phyloP scores from a whole-genome alignment of 2,888 invertebrate species.

The Neocrepidodera transversa region DNA sequence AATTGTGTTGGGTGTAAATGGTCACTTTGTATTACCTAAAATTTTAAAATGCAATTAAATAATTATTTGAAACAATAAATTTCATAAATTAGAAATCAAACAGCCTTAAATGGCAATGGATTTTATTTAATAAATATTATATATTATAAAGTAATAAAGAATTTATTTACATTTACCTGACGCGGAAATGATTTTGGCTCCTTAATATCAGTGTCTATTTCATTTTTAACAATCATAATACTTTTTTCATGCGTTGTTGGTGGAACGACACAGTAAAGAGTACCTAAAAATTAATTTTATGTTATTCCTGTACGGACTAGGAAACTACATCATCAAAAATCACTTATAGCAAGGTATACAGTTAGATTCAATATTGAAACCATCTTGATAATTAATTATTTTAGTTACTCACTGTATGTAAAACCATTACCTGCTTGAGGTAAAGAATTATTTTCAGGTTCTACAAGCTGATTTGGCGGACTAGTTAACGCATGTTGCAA shows the following conservation, averaged over 20 bases:
- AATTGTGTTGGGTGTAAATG: conserved; percentile 51
- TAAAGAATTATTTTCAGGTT: conserved; percentile 46
- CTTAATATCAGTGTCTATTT: conserved; percentile 60
- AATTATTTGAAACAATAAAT: too few species aligned
- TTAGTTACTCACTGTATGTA: conserved; percentile 20
- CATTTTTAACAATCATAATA: conserved; percentile 70
- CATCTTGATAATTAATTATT: too few species aligned
- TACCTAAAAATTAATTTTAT: conserved; percentile 50
- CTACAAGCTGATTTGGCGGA: conserved; percentile 46
- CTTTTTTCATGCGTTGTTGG: conserved; percentile 67
- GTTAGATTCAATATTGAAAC: too few species aligned
- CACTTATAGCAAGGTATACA: too few species aligned
- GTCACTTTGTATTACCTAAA: conserved; percentile 55
- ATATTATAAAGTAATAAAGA: too few species aligned
- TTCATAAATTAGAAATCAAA: too few species aligned
- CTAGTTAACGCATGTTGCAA: conserved; percentile 56
- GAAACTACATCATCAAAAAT: too few species aligned
- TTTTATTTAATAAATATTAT: too few species aligned
- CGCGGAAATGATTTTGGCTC: conserved; percentile 53
- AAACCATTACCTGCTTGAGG: conserved; percentile 32
- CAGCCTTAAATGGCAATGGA: too few species aligned
- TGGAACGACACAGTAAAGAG: conserved; percentile 57
- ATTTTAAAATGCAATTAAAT: too few species aligned
- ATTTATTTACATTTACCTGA: too few species aligned
- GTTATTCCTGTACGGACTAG: too few species aligned